phyloP scores from a whole-genome alignment of 2,797 vertebrate species.

The Coilia nasus region DNA sequence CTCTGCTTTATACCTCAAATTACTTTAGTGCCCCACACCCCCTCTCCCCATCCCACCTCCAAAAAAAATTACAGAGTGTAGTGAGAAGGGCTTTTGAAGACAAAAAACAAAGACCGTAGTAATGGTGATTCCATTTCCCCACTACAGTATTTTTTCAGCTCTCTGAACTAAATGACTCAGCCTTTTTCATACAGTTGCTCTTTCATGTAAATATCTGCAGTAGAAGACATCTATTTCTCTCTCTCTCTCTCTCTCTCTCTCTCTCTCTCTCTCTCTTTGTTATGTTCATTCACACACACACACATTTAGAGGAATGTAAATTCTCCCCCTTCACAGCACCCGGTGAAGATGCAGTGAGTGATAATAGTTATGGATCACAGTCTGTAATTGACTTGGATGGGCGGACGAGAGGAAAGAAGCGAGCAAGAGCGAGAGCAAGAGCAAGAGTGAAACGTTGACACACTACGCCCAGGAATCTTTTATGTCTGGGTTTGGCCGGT shows the following conservation, averaged over 20 bases:
- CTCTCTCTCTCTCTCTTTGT: too few relatives aligned
- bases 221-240: slow-evolving; percentile 8
- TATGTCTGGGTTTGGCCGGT: slow-evolving; percentile 20
- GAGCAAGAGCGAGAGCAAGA: not conserved
- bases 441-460: slow-evolving; percentile 1
- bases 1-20: slow-evolving; percentile 37
- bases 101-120: slow-evolving; percentile 36
- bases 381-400: slow-evolving; percentile 36
- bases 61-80: slow-evolving; percentile 17
- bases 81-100: slow-evolving; percentile 44
- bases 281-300: not conserved
- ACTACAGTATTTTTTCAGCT: not conserved
- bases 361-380: slow-evolving; percentile 33
- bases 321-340: slow-evolving; percentile 11
- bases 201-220: slow-evolving; percentile 33
- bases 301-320: not conserved
- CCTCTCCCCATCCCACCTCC: not conserved
- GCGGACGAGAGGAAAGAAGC: not conserved
- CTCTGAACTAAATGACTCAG: slow-evolving; percentile 34
- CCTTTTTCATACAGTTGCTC: slow-evolving; percentile 21
- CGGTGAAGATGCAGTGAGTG: slow-evolving; percentile 38
- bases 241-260: not conserved
- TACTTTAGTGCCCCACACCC: slow-evolving; percentile 20
- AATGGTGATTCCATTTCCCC: slow-evolving; percentile 29
- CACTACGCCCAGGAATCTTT: slow-evolving; percentile 17